Evolutionary conservation across 2,113 vertebrate species (phyloP), one percentile per base, ranked within the genome.

Genomic region (Osmerus mordax): DNA sequence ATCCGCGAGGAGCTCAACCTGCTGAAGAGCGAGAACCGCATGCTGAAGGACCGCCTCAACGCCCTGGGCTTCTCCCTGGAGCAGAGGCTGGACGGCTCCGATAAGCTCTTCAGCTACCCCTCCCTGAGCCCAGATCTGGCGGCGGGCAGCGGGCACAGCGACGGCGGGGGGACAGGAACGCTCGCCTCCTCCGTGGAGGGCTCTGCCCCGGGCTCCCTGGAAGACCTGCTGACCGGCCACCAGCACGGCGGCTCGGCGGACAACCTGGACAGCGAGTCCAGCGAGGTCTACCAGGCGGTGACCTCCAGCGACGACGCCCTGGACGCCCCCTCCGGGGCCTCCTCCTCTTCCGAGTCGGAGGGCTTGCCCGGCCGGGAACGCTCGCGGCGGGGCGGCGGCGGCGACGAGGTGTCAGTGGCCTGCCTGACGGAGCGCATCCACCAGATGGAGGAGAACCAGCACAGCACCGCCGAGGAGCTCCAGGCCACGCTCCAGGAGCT

Each of bases 401-500:
- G 94, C 58, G 95, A 94, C 0, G 96, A 97, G 55, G 95, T 96
- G 54, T 98, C 96, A 0, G 95, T 98, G 3, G 96, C 96, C 11
- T 96, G 96, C 83, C 80, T 98, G 81, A 98, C 96, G 0, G 96
- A 98, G 71, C 91, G 96, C 14, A 96, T 98, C 69, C 96, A 98
- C 80, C 96, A 98, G 80, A 97, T 98, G 96, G 96, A 98, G 36
- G 96, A 98, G 91, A 97, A 96, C 76, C 96, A 98, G 16, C 96
- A 98, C 84, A 97, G 96, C 55, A 98, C 96, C 0, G 90, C 96
- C 0, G 96, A 98, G 86, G 96, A 98, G 78, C 96, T 98, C 1
- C 96, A 98, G 86, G 96, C 96, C 55, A 98, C 96, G 0, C 87
- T 98, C 18, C 96, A 98, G 67, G 96, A 98, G 81, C 92, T 98